Percentiles rank a stretch among this genome's conserved stretches.
These are phyloP conservation scores for Dendrocincla tyrannina DNA, from an alignment of 2,797 vertebrate genomes.

Conservation along the genomic window DNA sequence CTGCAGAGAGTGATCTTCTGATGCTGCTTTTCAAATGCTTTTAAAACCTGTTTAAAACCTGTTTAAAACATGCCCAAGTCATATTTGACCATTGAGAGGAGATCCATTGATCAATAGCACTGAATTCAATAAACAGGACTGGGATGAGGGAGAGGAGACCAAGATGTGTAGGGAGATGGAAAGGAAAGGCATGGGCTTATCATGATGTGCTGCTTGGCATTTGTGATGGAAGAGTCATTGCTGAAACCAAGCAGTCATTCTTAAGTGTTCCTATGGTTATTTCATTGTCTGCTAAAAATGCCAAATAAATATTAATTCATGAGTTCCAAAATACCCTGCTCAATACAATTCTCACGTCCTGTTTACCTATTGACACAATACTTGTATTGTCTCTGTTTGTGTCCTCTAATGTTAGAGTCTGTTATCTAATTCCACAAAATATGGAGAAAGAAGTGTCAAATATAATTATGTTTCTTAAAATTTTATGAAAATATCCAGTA, in stretches of 20 bases:
- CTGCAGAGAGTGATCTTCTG: too few species aligned
- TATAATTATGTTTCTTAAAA: neutral
- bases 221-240: neutral
- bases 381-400: neutral
- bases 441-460: neutral
- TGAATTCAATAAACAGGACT: too few species aligned
- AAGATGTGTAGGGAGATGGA: neutral
- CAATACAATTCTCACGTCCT: neutral
- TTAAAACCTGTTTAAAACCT: too few species aligned
- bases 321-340: neutral
- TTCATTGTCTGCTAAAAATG: neutral
- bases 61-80: too few species aligned
- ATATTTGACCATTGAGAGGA: too few species aligned
- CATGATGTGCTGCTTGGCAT: neutral
- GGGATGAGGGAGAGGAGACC: too few species aligned
- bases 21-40: too few species aligned
- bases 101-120: too few species aligned
- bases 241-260: neutral
- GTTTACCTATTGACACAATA: neutral
- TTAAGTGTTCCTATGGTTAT: neutral
- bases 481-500: neutral
- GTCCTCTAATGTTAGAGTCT: neutral
- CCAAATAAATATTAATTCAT: neutral
- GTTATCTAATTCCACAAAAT: neutral
- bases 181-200: neutral